A percentile compares a stretch with the other conserved stretches of the same genome.
phyloP scores from a whole-genome alignment of 1,140 invertebrate genomes.

The Triops longicaudatus region DNA sequence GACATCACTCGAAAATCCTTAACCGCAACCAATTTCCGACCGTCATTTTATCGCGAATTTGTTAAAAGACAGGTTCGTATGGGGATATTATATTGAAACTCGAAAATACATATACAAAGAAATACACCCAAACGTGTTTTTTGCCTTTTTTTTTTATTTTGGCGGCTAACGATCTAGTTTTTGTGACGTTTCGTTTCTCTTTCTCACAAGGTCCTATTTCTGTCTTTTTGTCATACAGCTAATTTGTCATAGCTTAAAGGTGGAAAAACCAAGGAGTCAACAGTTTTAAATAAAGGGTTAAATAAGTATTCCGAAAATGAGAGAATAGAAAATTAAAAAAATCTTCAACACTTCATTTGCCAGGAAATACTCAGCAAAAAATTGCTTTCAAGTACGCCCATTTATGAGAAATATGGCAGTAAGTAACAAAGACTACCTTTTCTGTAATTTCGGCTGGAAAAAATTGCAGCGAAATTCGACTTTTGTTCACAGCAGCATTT shows the following conservation, averaged over 20 bases:
- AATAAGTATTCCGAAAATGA: not conserved
- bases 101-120: not conserved
- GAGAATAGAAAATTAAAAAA: not conserved
- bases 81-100: constrained; percentile 12
- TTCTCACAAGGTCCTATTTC: not conserved
- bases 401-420: too few species aligned
- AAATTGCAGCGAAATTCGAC: not conserved
- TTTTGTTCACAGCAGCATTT: not conserved
- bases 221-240: not conserved
- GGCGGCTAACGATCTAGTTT: not conserved
- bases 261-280: not conserved
- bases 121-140: not conserved
- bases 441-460: not conserved
- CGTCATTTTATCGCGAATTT: not conserved
- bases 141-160: not conserved
- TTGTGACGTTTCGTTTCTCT: not conserved
- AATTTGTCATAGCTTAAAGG: not conserved
- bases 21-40: not conserved
- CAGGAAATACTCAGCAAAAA: too few species aligned
- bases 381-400: too few species aligned
- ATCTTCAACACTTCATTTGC: not conserved
- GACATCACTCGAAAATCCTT: too few species aligned
- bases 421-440: too few species aligned
- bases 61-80: not conserved
- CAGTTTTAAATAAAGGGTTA: not conserved